These are phyloP conservation scores for Brachionus sp. DNA, from an alignment of 1,140 invertebrate species.

Conservation along the genomic window DNA sequence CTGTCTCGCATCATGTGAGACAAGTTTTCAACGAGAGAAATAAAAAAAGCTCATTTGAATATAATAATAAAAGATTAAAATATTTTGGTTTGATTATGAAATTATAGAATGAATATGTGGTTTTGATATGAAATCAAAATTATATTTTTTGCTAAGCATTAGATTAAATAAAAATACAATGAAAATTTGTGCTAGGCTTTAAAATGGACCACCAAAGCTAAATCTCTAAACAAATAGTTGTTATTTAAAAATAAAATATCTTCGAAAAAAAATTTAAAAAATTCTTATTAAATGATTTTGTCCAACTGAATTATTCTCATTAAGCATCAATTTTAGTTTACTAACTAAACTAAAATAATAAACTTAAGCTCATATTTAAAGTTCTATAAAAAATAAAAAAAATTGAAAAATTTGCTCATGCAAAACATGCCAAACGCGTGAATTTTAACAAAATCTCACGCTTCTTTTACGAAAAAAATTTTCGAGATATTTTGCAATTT, in stretches of 20 bases:
- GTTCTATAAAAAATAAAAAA: not conserved
- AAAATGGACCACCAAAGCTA: not conserved
- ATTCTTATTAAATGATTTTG: no score
- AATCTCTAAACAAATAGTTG: not conserved
- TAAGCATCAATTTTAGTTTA: not conserved
- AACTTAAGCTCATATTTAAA: not conserved
- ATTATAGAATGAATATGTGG: not conserved
- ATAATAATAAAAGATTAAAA: not conserved
- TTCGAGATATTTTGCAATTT: not conserved
- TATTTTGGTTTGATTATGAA: not conserved
- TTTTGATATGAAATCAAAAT: not conserved
- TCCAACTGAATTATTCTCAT: no score
- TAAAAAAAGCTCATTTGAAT: not conserved
- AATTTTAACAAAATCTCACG: not conserved
- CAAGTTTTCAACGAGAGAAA: not conserved
- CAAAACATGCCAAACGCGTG: not conserved
- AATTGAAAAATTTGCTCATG: not conserved
- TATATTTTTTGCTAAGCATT: not conserved
- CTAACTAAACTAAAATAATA: not conserved
- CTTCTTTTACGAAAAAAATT: not conserved
- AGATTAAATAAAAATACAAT: not conserved
- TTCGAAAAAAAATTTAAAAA: no score
- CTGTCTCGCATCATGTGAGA: not conserved
- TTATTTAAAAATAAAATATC: not conserved
- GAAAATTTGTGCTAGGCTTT: not conserved